Percentiles rank a stretch among this genome's conserved stretches.
Evolutionary conservation across 1,140 invertebrate species (phyloP).

Genomic region (Drosophila santomea): DNA sequence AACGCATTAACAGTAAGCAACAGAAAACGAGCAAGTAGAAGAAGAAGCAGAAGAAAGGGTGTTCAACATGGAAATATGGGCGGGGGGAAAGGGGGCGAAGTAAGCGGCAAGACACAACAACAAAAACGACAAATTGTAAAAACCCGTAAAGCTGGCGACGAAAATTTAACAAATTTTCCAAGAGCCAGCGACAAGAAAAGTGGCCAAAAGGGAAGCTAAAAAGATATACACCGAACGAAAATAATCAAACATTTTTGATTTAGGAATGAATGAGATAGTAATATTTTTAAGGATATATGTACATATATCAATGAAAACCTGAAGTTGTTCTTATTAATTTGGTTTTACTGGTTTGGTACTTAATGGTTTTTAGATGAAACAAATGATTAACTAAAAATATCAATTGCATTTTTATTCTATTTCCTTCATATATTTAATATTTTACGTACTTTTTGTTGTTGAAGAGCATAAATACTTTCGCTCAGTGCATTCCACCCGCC

Average conservation of each 20-base stretch:
- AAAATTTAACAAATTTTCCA: constrained; percentile 78
- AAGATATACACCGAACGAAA: constrained; percentile 10
- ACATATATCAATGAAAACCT: neutral
- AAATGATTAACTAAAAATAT: too few species aligned
- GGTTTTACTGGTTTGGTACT: too few species aligned
- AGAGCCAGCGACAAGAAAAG: constrained; percentile 31
- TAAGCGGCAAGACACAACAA: constrained; percentile 33
- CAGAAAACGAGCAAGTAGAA: neutral
- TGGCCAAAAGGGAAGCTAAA: constrained; percentile 17
- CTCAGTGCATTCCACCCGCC: constrained; percentile 22
- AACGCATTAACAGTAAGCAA: constrained; percentile 62
- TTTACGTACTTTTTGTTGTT: too few species aligned
- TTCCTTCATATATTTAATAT: too few species aligned
- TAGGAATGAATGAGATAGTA: too few species aligned
- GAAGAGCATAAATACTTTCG: neutral
- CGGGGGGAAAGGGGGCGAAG: constrained; percentile 27
- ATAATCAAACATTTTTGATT: neutral
- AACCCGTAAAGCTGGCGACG: constrained; percentile 73
- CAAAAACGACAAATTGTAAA: constrained; percentile 53
- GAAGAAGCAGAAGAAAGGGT: neutral
- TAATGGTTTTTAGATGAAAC: too few species aligned
- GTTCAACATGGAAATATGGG: constrained; percentile 33
- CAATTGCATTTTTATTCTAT: too few species aligned
- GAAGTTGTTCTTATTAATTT: too few species aligned
- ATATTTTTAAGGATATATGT: too few species aligned